These are phyloP conservation scores for Ctena decussata DNA, from an alignment of 2,888 invertebrate species.

Conservation along the genomic window DNA sequence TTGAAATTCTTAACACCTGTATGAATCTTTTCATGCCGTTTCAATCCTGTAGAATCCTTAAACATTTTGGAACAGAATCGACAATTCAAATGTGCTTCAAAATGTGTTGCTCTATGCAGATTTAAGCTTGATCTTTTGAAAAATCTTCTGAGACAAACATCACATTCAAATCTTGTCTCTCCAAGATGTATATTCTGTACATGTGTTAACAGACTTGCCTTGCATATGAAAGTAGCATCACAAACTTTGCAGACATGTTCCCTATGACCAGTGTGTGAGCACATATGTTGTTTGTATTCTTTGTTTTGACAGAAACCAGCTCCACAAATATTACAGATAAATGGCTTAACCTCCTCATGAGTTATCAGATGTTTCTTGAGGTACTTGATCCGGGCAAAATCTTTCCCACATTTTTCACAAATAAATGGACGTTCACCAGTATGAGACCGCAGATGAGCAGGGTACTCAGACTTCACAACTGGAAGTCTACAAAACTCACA, in stretches of 20 bases:
- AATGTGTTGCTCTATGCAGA: constrained; percentile 59
- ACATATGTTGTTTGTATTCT: constrained; percentile 59
- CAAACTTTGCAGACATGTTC: constrained; percentile 59
- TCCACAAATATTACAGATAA: constrained; percentile 50
- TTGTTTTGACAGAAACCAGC: constrained; percentile 59
- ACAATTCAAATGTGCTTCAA: constrained; percentile 60
- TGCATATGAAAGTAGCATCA: constrained; percentile 54
- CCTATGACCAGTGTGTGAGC: constrained; percentile 50
- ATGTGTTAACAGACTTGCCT: constrained; percentile 47
- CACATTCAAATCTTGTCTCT: constrained; percentile 59
- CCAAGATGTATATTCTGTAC: constrained; percentile 64
- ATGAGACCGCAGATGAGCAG: neutral
- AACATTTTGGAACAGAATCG: constrained; percentile 59
- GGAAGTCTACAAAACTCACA: constrained; percentile 1
- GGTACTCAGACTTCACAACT: neutral
- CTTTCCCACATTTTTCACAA: constrained; percentile 62
- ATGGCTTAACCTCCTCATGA: constrained; percentile 57
- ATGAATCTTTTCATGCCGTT: constrained; percentile 57
- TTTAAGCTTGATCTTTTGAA: constrained; percentile 59
- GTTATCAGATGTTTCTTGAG: constrained; percentile 52
- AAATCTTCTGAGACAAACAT: constrained; percentile 53
- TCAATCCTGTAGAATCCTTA: constrained; percentile 56
- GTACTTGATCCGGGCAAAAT: constrained; percentile 44
- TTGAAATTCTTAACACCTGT: constrained; percentile 58
- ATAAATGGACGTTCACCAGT: constrained; percentile 50